phyloP scores from a whole-genome alignment of 92 coral and sea anemone species.

The Porites cylindrica region DNA sequence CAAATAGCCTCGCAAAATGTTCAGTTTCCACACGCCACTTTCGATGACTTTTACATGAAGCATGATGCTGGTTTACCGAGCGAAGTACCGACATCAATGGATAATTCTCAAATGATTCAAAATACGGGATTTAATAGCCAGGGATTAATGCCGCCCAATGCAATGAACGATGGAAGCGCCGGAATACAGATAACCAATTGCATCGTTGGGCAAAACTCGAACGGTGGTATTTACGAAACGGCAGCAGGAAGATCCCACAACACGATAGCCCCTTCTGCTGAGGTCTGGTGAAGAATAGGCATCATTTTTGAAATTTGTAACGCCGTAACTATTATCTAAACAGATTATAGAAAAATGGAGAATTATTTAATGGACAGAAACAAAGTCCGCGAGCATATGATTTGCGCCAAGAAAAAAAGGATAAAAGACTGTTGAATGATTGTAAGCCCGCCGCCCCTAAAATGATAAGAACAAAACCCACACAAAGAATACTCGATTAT shows the following conservation, averaged over 20 bases:
- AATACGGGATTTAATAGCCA: constrained; percentile 46
- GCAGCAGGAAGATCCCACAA: constrained; percentile 63
- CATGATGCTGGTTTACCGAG: constrained; percentile 27
- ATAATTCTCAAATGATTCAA: constrained; percentile 51
- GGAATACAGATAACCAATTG: constrained; percentile 48
- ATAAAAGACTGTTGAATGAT: constrained; percentile 5
- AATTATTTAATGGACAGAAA: constrained; percentile 30
- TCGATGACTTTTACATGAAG: constrained; percentile 57
- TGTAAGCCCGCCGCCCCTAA: constrained; percentile 4
- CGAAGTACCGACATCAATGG: constrained; percentile 26
- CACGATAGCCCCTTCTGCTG: constrained; percentile 70
- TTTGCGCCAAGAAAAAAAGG: constrained; percentile 1
- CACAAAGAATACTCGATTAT: constrained; percentile 14
- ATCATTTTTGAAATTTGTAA: neutral
- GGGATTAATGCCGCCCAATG: constrained; percentile 34
- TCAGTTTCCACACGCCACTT: constrained; percentile 36
- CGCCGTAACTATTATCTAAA: neutral
- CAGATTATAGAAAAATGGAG: neutral
- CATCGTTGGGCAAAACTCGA: constrained; percentile 35
- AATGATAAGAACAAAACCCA: constrained; percentile 12
- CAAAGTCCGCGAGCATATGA: constrained; percentile 10
- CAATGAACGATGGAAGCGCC: constrained; percentile 34
- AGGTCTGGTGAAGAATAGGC: constrained; percentile 76
- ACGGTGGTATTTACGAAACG: constrained; percentile 28
- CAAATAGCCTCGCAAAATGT: constrained; percentile 42